phyloP scores from a whole-genome alignment of 2,888 invertebrate genomes.

The Capitulum mitella region DNA sequence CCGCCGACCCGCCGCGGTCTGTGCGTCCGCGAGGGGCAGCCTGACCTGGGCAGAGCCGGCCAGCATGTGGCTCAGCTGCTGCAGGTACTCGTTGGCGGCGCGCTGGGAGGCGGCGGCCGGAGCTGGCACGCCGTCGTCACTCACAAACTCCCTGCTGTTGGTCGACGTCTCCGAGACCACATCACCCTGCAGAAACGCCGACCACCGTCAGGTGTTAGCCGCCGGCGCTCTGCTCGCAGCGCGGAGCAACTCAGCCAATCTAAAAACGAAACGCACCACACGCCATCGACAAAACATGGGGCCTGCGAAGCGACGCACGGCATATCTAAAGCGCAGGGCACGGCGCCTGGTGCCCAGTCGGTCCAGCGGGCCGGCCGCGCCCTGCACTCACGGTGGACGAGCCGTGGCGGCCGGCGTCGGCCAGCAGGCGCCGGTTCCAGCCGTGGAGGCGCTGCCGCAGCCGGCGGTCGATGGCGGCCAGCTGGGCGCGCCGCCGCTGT shows the following conservation, averaged over 20 bases:
- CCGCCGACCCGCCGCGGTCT: too few species aligned
- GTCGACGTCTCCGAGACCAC: not conserved
- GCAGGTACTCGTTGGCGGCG: constrained; percentile 18
- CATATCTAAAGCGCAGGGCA: too few species aligned
- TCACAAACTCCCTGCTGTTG: not conserved
- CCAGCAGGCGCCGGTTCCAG: constrained; percentile 78
- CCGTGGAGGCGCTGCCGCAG: constrained; percentile 89
- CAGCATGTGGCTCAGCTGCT: not conserved
- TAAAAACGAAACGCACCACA: too few species aligned
- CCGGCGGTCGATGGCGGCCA: constrained; percentile 85
- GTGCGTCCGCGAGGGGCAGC: not conserved
- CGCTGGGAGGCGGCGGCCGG: constrained; percentile 4
- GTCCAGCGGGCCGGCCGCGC: not conserved
- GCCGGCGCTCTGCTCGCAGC: too few species aligned
- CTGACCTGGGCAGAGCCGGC: not conserved
- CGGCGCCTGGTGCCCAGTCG: too few species aligned
- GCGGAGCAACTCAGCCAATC: too few species aligned
- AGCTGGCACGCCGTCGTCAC: not conserved
- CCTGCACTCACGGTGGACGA: not conserved
- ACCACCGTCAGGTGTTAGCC: too few species aligned
- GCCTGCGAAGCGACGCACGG: not conserved
- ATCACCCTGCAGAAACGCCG: not conserved
- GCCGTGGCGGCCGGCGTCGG: constrained; percentile 40
- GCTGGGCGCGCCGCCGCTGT: constrained; percentile 78
- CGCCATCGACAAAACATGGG: too few species aligned